phyloP scores from a whole-genome alignment of 2,888 invertebrate genomes.

The Mythimna ferrago region DNA sequence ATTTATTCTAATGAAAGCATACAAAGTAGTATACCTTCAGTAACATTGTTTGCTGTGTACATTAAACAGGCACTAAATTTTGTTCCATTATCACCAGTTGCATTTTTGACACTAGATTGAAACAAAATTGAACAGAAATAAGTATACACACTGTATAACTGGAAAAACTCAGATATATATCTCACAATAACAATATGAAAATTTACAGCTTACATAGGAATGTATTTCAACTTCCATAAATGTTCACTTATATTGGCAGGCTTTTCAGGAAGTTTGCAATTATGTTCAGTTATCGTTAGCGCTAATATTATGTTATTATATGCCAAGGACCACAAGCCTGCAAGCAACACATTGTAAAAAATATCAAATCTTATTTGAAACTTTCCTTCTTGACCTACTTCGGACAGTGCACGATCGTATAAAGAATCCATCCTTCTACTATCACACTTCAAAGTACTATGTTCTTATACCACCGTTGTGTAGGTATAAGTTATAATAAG shows the following conservation, averaged over 20 bases:
- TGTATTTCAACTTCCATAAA: slow-evolving; percentile 77
- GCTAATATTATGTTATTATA: slow-evolving; percentile 84
- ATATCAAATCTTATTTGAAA: slow-evolving; percentile 85
- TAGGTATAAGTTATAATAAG: slow-evolving; percentile 17
- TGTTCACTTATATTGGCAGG: slow-evolving; percentile 73
- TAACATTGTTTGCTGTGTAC: slow-evolving; percentile 56
- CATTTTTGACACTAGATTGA: slow-evolving; percentile 43
- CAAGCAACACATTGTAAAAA: slow-evolving; percentile 80
- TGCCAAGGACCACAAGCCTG: slow-evolving; percentile 79
- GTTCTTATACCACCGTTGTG: slow-evolving; percentile 11
- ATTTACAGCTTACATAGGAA: slow-evolving; percentile 74
- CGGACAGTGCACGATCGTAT: slow-evolving; percentile 75
- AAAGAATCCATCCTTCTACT: slow-evolving; percentile 71
- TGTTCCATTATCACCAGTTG: slow-evolving; percentile 32
- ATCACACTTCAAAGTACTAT: slow-evolving; percentile 6
- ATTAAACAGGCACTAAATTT: slow-evolving; percentile 74
- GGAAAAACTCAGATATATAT: not conserved
- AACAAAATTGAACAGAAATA: slow-evolving; percentile 20
- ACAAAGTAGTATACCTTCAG: slow-evolving; percentile 42
- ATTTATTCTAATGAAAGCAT: not conserved
- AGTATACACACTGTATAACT: not conserved
- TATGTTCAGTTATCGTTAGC: slow-evolving; percentile 83
- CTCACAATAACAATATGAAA: not conserved
- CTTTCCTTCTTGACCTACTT: slow-evolving; percentile 80
- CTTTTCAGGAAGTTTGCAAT: slow-evolving; percentile 80